These are phyloP conservation scores for Chrysoperla carnea DNA, from an alignment of 1,140 invertebrate species.

Conservation along the genomic window DNA sequence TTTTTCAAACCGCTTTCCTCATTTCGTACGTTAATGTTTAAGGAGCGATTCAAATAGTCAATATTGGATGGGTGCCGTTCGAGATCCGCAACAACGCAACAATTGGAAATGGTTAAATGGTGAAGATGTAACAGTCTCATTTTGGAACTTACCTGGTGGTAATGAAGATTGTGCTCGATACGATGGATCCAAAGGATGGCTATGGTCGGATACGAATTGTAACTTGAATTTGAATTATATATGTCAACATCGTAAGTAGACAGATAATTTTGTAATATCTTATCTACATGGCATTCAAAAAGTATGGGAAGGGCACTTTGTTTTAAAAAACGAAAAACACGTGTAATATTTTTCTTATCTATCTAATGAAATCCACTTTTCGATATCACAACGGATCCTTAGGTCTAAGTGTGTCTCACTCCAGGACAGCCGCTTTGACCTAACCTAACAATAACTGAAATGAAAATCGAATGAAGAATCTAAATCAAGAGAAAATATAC, in stretches of 20 bases:
- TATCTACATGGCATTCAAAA: too few species aligned
- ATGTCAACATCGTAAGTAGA: constrained; percentile 84
- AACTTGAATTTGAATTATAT: constrained; percentile 74
- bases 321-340: too few species aligned
- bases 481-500: too few species aligned
- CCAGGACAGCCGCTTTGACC: too few species aligned
- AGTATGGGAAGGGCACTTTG: too few species aligned
- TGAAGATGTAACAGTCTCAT: constrained; percentile 74
- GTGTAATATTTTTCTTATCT: too few species aligned
- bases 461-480: too few species aligned
- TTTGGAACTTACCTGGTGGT: constrained; percentile 77
- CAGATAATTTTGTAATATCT: not conserved
- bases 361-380: too few species aligned
- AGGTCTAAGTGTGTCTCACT: too few species aligned
- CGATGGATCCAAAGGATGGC: constrained; percentile 84
- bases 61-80: constrained; percentile 85
- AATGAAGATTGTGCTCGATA: constrained; percentile 76
- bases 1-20: too few species aligned
- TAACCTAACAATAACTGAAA: too few species aligned
- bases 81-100: constrained; percentile 56
- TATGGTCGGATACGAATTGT: constrained; percentile 89
- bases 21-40: constrained; percentile 7
- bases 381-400: too few species aligned
- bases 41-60: constrained; percentile 79
- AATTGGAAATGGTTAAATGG: constrained; percentile 86